These are phyloP conservation scores for Theodoxus fluviatilis DNA, from an alignment of 2,888 invertebrate genomes.

Conservation along the genomic window DNA sequence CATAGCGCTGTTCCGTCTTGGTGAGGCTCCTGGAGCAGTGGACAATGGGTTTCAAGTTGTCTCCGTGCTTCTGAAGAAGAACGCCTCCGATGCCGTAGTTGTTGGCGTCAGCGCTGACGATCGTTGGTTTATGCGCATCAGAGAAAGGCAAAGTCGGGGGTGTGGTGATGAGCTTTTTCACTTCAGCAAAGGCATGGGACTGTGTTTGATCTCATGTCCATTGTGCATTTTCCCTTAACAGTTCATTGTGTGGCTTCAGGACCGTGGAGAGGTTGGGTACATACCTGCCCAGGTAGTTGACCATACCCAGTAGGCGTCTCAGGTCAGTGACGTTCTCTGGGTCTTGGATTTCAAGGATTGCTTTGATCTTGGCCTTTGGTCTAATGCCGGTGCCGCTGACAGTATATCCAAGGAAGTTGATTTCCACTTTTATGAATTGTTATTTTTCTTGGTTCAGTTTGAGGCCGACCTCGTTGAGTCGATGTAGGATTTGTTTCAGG, in stretches of 20 bases:
- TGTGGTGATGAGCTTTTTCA: slow-evolving; percentile 32
- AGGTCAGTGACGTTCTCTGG: slow-evolving; percentile 35
- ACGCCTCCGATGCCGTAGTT: slow-evolving; percentile 40
- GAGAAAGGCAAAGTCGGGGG: slow-evolving; percentile 37
- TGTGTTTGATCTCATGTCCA: slow-evolving; percentile 35
- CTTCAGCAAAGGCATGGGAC: slow-evolving; percentile 31
- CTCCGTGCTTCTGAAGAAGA: slow-evolving; percentile 32
- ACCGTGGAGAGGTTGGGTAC: slow-evolving; percentile 33
- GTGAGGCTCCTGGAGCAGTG: slow-evolving; percentile 38
- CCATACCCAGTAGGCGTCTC: slow-evolving; percentile 34
- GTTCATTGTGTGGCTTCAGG: slow-evolving; percentile 30
- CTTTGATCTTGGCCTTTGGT: slow-evolving; percentile 30
- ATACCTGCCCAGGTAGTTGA: slow-evolving; percentile 38
- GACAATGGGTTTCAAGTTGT: slow-evolving; percentile 34
- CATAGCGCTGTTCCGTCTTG: slow-evolving; percentile 32
- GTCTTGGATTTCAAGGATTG: slow-evolving; percentile 29
- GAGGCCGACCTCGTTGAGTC: slow-evolving; percentile 26
- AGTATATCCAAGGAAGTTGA: slow-evolving; percentile 28
- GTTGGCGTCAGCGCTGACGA: slow-evolving; percentile 39
- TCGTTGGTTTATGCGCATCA: slow-evolving; percentile 33
- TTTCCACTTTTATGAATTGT: slow-evolving; percentile 4
- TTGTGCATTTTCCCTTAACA: slow-evolving; percentile 27
- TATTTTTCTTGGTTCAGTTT: slow-evolving; percentile 37
- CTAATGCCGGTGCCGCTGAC: slow-evolving; percentile 21
- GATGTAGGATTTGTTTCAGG: slow-evolving; percentile 27